phyloP scores from a whole-genome alignment of 2,888 invertebrate species.

The Chymomyza amoena region DNA sequence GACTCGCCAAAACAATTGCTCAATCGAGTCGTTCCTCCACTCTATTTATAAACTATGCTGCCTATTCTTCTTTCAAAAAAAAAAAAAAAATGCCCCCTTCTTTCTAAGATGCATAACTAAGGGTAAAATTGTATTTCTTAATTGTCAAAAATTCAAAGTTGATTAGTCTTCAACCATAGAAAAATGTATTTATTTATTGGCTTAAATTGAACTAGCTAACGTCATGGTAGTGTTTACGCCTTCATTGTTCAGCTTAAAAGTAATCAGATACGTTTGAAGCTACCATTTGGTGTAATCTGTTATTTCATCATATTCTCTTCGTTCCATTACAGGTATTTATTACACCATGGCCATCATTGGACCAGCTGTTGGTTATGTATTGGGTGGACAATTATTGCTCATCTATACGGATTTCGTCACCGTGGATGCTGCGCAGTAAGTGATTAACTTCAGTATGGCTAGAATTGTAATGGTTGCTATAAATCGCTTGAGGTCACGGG shows the following conservation, averaged over 20 bases:
- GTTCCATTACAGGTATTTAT: slow-evolving; percentile 83
- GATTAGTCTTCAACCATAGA: too few relatives aligned
- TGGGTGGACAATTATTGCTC: slow-evolving; percentile 90
- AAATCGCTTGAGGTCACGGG: slow-evolving; percentile 45
- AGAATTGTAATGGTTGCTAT: slow-evolving; percentile 54
- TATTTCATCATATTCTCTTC: not conserved
- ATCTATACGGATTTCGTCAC: slow-evolving; percentile 87
- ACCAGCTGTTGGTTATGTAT: slow-evolving; percentile 89
- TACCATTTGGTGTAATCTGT: not conserved
- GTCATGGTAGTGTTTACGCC: too few relatives aligned
- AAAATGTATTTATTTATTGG: too few relatives aligned
- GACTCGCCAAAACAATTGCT: too few relatives aligned
- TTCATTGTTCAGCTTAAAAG: not conserved
- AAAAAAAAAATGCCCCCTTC: too few relatives aligned
- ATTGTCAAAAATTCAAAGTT: too few relatives aligned
- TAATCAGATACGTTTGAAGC: not conserved
- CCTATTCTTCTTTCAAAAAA: too few relatives aligned
- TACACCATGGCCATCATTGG: slow-evolving; percentile 91
- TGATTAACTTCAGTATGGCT: slow-evolving; percentile 55
- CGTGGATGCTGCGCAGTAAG: slow-evolving; percentile 84
- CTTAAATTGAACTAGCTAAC: too few relatives aligned
- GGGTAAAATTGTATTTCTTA: too few relatives aligned
- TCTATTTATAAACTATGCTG: too few relatives aligned
- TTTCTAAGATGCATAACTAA: too few relatives aligned
- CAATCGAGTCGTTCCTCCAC: too few relatives aligned